These are phyloP conservation scores for Diuraphis noxia DNA, from an alignment of 1,140 invertebrate genomes.

Conservation along the genomic window DNA sequence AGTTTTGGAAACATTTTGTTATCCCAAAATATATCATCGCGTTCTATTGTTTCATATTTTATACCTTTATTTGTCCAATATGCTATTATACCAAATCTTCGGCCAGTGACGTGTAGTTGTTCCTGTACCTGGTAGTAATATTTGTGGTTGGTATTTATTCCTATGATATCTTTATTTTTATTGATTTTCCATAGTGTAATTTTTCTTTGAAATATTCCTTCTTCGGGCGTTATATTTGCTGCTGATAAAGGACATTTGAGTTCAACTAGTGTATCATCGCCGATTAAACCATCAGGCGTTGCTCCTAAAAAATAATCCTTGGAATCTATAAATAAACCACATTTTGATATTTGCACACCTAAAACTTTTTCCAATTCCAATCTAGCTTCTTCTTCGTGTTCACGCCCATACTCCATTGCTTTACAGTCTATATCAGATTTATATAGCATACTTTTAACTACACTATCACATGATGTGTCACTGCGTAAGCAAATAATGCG, in stretches of 20 bases:
- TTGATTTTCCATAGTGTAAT: background rate
- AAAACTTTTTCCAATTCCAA: background rate
- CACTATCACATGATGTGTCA: background rate
- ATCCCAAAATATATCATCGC: background rate
- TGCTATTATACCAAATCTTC: background rate
- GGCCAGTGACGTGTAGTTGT: conserved; percentile 25
- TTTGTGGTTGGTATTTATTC: conserved; percentile 7
- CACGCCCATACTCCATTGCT: background rate
- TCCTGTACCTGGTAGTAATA: conserved; percentile 36
- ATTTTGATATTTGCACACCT: background rate
- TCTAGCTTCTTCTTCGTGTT: background rate
- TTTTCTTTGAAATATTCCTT: background rate
- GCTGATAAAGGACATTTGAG: conserved; percentile 22
- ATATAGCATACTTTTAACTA: background rate
- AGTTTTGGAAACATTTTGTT: background rate
- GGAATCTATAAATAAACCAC: conserved; percentile 11
- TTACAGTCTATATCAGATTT: background rate
- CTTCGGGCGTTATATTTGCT: background rate
- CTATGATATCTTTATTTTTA: background rate
- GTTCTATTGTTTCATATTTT: background rate
- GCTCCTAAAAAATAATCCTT: background rate
- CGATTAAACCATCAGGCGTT: conserved; percentile 19
- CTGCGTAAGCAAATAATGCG: background rate
- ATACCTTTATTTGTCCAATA: conserved; percentile 19
- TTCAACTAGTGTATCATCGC: conserved; percentile 9